phyloP scores from a whole-genome alignment of 1,140 invertebrate genomes.

The Meloidogyne floridensis region DNA sequence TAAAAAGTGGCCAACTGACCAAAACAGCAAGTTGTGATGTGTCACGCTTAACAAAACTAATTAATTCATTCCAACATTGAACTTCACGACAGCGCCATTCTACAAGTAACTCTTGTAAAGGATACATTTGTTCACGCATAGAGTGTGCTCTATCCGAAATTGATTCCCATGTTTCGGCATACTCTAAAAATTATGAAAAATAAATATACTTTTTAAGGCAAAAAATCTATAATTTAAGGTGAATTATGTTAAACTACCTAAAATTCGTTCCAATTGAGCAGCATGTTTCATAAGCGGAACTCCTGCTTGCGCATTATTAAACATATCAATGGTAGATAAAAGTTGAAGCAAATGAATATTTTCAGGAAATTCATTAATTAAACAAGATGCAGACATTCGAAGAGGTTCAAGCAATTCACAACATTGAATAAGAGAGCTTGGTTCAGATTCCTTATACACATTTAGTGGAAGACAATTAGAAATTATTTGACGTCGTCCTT shows the following conservation, averaged over 20 bases:
- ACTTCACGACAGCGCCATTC: conserved; percentile 89
- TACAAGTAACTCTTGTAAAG: conserved; percentile 80
- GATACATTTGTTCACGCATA: conserved; percentile 74
- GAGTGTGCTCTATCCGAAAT: conserved; percentile 84
- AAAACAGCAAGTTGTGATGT: conserved; percentile 57
- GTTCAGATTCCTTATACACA: conserved; percentile 84
- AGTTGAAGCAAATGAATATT: conserved; percentile 82
- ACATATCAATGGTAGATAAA: conserved; percentile 62
- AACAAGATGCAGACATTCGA: conserved; percentile 71
- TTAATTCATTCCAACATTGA: conserved; percentile 79
- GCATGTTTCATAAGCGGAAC: conserved; percentile 84
- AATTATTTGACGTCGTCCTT: neutral
- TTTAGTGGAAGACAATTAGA: conserved; percentile 67
- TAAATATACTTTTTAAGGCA: neutral
- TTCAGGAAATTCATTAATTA: conserved; percentile 84
- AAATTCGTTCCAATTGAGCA: conserved; percentile 83
- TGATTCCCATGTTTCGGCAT: conserved; percentile 60
- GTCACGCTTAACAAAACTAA: conserved; percentile 69
- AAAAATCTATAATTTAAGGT: neutral
- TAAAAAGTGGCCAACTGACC: conserved; percentile 55
- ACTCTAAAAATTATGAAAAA: conserved; percentile 45
- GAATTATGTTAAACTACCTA: conserved; percentile 42
- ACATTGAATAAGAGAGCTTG: conserved; percentile 76
- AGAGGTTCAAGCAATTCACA: conserved; percentile 74
- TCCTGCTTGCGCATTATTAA: conserved; percentile 74